A percentile compares a stretch with the other conserved stretches of the same genome.
Evolutionary conservation across 2,888 invertebrate genomes (phyloP).

Genomic region (Drosophila maculinotata): DNA sequence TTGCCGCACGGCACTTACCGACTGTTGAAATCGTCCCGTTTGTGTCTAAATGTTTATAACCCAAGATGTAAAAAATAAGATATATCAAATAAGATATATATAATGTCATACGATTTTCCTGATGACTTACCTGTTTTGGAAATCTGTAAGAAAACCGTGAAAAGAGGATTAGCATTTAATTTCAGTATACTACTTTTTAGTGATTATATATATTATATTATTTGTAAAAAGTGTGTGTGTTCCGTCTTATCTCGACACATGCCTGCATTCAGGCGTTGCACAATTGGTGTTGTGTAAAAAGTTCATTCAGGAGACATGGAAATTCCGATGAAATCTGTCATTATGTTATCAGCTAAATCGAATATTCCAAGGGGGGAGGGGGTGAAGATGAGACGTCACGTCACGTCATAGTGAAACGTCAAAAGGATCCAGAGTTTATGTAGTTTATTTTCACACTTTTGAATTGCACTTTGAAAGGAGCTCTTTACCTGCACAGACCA

Average conservation of each 20-base stretch:
- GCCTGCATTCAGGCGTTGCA: constrained; percentile 42
- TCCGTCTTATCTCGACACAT: constrained; percentile 38
- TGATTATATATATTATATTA: neutral
- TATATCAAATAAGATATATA: constrained; percentile 15
- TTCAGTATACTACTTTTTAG: neutral
- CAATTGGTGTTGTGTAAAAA: constrained; percentile 52
- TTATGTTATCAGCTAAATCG: constrained; percentile 16
- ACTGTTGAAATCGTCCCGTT: constrained; percentile 63
- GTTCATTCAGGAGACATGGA: constrained; percentile 51
- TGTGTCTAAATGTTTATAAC: constrained; percentile 33
- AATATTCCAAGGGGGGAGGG: constrained; percentile 16
- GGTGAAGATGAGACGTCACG: neutral
- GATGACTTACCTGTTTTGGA: constrained; percentile 60
- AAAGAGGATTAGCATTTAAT: constrained; percentile 2
- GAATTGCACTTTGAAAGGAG: constrained; percentile 21
- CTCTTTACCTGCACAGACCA: constrained; percentile 82
- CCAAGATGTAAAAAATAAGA: constrained; percentile 5
- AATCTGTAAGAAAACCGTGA: constrained; percentile 44
- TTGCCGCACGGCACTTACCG: constrained; percentile 82
- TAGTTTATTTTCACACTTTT: constrained; percentile 1
- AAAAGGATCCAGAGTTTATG: constrained; percentile 19
- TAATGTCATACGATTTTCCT: neutral
- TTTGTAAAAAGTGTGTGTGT: neutral
- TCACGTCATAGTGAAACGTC: neutral
- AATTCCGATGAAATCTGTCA: too few species aligned